These are phyloP conservation scores for Rhinopomastus cyanomelas DNA, from an alignment of 2,113 vertebrate genomes.

Conservation along the genomic window DNA sequence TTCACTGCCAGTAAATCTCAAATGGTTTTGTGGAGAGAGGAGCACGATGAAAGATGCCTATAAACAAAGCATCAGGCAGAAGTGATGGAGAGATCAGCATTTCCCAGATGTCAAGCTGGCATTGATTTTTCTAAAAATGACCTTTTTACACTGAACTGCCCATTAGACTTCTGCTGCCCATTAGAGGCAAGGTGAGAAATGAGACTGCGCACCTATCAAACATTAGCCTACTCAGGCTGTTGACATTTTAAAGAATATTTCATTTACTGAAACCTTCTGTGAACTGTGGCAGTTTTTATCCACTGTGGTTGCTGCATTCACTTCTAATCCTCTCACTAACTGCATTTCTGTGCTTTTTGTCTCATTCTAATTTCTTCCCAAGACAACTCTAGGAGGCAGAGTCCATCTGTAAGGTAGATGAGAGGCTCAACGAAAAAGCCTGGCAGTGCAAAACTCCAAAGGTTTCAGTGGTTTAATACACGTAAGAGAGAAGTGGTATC, in stretches of 20 bases:
- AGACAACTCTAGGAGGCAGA: neutral
- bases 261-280: neutral
- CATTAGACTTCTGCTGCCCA: neutral
- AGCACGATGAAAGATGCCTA: neutral
- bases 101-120: neutral
- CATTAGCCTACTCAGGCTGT: neutral
- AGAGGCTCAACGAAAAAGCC: neutral
- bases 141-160: neutral
- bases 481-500: neutral
- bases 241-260: neutral
- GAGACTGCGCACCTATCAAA: neutral
- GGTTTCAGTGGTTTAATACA: neutral
- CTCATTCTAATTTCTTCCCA: neutral
- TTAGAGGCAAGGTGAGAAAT: neutral
- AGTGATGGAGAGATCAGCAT: neutral
- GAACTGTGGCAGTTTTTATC: neutral
- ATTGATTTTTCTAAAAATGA: neutral
- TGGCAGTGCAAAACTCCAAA: neutral
- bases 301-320: neutral
- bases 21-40: neutral
- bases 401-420: neutral
- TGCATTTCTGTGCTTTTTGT: neutral
- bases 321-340: neutral
- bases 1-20: neutral
- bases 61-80: neutral